Evolutionary conservation across 1,140 invertebrate genomes (phyloP).

Genomic region (Drosophila baimaii): DNA sequence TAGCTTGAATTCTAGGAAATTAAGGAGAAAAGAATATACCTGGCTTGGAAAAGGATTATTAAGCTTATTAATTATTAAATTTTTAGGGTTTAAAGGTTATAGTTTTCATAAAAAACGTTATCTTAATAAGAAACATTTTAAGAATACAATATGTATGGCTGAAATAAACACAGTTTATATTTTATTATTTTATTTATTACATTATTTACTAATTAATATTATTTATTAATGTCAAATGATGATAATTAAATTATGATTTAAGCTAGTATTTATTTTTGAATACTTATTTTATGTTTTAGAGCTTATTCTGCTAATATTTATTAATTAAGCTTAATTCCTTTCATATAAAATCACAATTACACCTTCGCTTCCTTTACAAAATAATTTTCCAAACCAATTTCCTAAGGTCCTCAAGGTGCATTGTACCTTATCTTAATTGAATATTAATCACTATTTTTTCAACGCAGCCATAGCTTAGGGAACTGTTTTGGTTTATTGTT

Average conservation of each 20-base stretch:
- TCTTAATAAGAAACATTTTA: not conserved
- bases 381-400: not conserved
- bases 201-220: too few relatives aligned
- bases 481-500: slow-evolving; percentile 20
- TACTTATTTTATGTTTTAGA: not conserved
- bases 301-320: not conserved
- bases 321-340: not conserved
- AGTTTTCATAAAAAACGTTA: not conserved
- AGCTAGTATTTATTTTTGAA: not conserved
- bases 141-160: too few relatives aligned
- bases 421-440: not conserved
- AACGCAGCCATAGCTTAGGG: not conserved
- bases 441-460: not conserved
- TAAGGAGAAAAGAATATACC: not conserved
- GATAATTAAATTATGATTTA: too few relatives aligned
- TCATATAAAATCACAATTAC: not conserved
- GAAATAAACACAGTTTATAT: not conserved
- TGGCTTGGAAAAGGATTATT: not conserved
- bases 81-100: too few relatives aligned
- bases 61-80: too few relatives aligned
- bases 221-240: too few relatives aligned
- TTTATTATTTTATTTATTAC: too few relatives aligned
- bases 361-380: not conserved
- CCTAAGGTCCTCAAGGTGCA: not conserved
- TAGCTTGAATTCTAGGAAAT: not conserved